Conservation (phyloP, 2,113 vertebrate species). For the Leptocoma aspasia region DNA sequence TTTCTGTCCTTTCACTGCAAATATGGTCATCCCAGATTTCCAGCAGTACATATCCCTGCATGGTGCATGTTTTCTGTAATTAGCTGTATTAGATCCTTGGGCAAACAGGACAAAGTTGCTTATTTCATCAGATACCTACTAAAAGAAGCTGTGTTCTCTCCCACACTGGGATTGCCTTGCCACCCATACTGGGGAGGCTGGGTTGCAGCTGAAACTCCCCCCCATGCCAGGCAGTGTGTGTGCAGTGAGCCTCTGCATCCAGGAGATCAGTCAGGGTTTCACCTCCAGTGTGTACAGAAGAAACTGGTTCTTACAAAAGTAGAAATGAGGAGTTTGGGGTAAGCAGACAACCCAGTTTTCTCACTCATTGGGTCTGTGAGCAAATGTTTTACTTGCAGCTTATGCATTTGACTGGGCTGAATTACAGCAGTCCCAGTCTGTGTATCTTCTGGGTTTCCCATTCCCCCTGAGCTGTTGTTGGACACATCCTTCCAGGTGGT, state of each 20-base stretch:
- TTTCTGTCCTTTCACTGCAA: background rate
- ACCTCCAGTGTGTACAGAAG: fast-evolving
- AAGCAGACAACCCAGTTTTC: background rate
- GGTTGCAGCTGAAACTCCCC: background rate
- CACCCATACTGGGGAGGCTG: fast-evolving
- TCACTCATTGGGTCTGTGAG: background rate
- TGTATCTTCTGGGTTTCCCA: background rate
- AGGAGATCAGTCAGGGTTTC: fast-evolving
- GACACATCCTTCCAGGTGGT: background rate
- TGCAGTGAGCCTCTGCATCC: background rate
- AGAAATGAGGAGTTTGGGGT: background rate
- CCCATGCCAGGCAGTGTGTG: background rate
- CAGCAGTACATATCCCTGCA: background rate
- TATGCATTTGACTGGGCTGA: background rate
- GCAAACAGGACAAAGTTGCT: background rate
- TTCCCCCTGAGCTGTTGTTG: background rate
- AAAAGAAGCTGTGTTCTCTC: background rate
- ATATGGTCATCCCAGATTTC: background rate
- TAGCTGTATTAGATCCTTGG: background rate
- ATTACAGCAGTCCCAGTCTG: background rate
- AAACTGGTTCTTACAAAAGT: background rate
- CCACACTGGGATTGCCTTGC: background rate
- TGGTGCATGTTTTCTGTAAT: background rate
- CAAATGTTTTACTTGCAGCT: background rate
- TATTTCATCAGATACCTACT: background rate